These are phyloP conservation scores for Nomada ferruginata DNA, from an alignment of 2,888 invertebrate genomes.

Conservation along the genomic window DNA sequence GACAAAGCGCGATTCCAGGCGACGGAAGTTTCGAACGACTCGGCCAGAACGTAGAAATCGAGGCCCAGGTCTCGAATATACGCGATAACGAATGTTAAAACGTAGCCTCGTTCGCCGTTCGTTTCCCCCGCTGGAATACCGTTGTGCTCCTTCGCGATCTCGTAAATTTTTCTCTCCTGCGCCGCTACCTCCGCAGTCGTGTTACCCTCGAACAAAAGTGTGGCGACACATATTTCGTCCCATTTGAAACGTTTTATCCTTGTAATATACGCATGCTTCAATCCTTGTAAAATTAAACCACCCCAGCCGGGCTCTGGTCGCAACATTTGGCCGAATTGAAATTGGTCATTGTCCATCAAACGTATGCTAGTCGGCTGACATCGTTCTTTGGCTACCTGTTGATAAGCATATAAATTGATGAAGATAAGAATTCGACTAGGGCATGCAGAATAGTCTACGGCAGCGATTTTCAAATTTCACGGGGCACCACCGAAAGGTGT, in stretches of 20 bases:
- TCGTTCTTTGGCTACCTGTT: slow-evolving; percentile 88
- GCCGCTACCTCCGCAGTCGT: slow-evolving; percentile 88
- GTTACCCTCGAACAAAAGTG: slow-evolving; percentile 95
- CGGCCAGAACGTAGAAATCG: slow-evolving; percentile 94
- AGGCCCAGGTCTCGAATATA: slow-evolving; percentile 97
- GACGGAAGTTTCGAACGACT: slow-evolving; percentile 99
- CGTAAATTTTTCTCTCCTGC: slow-evolving; percentile 92
- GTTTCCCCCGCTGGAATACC: slow-evolving; percentile 96
- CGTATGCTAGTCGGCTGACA: slow-evolving; percentile 98
- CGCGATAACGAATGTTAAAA: slow-evolving; percentile 98
- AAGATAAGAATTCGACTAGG: neutral
- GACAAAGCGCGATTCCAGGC: slow-evolving; percentile 96
- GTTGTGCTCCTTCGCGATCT: slow-evolving; percentile 90
- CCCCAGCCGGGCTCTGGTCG: slow-evolving; percentile 88
- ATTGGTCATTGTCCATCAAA: slow-evolving; percentile 99
- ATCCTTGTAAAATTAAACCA: slow-evolving; percentile 89
- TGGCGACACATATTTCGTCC: slow-evolving; percentile 93
- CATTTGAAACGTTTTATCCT: slow-evolving; percentile 94
- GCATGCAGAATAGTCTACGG: neutral
- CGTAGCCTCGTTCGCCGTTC: slow-evolving; percentile 98
- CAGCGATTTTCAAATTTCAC: too few relatives aligned
- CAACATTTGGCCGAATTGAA: slow-evolving; percentile 94
- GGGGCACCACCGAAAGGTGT: too few relatives aligned
- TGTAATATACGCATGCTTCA: slow-evolving; percentile 95
- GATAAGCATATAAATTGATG: neutral